These are phyloP conservation scores for Microcebus murinus DNA, from an alignment of 2,113 vertebrate species.

Conservation along the genomic window DNA sequence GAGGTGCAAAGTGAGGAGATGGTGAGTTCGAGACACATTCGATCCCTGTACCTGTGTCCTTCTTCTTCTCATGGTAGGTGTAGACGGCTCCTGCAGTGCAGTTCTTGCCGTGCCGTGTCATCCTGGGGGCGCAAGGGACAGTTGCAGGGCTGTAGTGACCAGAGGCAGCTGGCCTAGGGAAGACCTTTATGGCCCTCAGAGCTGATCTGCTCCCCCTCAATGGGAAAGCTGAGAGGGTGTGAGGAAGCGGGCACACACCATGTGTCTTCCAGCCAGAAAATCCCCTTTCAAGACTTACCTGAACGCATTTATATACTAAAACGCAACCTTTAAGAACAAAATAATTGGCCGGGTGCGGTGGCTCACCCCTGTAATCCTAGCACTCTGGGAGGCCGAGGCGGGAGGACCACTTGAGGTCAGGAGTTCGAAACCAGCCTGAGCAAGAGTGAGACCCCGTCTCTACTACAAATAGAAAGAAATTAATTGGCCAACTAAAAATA, in stretches of 20 bases:
- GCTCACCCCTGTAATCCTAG: too few relatives aligned
- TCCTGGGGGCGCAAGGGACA: slow-evolving; percentile 55
- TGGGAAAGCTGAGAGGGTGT: not conserved
- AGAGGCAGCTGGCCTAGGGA: not conserved
- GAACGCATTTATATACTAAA: not conserved
- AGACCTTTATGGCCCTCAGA: not conserved
- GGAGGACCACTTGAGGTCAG: too few relatives aligned
- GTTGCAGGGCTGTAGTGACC: not conserved
- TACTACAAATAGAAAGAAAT: too few relatives aligned
- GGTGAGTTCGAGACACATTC: accelerated
- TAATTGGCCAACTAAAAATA: too few relatives aligned
- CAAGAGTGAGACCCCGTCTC: too few relatives aligned
- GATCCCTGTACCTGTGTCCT: slow-evolving; percentile 90
- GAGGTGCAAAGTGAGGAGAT: accelerated
- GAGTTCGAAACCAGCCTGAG: too few relatives aligned
- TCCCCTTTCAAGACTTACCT: not conserved
- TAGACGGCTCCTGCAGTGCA: slow-evolving; percentile 95
- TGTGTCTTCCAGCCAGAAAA: not conserved
- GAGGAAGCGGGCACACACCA: accelerated
- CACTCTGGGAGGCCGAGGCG: too few relatives aligned
- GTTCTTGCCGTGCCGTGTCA: slow-evolving; percentile 96
- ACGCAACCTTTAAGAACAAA: not conserved
- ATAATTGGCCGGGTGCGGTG: too few relatives aligned
- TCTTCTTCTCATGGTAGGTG: slow-evolving; percentile 95
- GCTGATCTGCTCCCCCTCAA: not conserved